Conservation (phyloP, 1,140 invertebrate species). For the Palaemon carinicauda region DNA sequence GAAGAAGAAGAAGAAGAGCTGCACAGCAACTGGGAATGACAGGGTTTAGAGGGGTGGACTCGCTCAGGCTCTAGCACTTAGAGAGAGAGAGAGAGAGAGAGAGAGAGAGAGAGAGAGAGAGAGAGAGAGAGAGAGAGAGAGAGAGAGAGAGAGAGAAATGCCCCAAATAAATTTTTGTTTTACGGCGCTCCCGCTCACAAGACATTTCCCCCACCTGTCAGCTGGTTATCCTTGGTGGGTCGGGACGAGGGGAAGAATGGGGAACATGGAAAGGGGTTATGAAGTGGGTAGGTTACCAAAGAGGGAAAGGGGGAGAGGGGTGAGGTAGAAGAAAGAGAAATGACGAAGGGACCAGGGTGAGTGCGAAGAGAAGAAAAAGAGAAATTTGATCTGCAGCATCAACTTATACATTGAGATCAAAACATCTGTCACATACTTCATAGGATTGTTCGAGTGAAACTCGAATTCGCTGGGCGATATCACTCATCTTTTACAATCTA, state of each 20-base stretch:
- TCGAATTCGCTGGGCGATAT: no score
- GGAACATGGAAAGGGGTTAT: no score
- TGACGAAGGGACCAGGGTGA: no score
- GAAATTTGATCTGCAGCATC: background rate
- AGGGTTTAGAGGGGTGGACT: background rate
- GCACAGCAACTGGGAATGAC: no score
- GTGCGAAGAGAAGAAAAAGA: no score
- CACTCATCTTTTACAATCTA: no score
- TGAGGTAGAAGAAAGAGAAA: background rate
- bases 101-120: background rate
- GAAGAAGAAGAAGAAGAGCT: background rate
- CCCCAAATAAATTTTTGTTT: background rate
- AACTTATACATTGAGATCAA: background rate
- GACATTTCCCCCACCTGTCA: no score
- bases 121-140: background rate
- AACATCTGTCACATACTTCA: background rate
- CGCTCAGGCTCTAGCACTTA: no score
- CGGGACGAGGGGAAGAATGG: background rate
- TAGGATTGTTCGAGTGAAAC: background rate
- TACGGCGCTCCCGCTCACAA: no score
- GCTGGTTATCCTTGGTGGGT: no score
- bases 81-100: background rate
- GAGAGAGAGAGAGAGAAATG: background rate
- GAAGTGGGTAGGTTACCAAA: no score
- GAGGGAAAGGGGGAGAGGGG: background rate